Evolutionary conservation across 2,113 vertebrate species (phyloP), one percentile per base, ranked within the genome.

Genomic region (Menidia beryllina): DNA sequence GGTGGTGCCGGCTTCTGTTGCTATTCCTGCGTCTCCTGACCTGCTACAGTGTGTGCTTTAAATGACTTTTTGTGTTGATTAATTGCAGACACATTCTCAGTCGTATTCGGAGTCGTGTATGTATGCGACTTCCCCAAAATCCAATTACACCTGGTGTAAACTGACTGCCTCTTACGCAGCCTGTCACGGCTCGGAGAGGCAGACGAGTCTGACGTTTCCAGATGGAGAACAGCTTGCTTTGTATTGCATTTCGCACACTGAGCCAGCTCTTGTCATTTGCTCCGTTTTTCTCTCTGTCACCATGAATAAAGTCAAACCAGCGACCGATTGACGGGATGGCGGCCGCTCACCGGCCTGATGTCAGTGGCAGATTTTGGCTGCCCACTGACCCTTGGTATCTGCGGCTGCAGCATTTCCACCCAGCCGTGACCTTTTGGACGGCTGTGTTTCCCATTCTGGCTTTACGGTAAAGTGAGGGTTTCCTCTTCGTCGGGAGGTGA

Each of bases 141-240:
- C 61, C 68, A 80, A 75, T 87, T 55, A 81, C 59, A 53, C 57
- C 47, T n/a, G 65, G 72, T 82, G 71, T 72, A 65, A 78, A 86
- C 66, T 62, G 66, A 82, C 60, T 71, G 61, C 63, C 75, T 67
- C 21, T 81, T 76, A 84, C 68, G 84, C 67, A 75, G 65, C 65
- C 66, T 78, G 76, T 79, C 78, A 64, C 65, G 59, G 56, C 72
- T 79, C 20, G 75, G 76, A 71, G 80, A 64, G 77, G 73, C 73
- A 43, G 84, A 88, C 61, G 54, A 65, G 53, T 45, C 74, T 79
- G 82, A 90, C 87, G 77, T 81, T 17, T 85, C 84, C 89, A 92
- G 86, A 91, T 88, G 87, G 84, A 72, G 79, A 91, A 83, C 64
- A 64, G 75, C 77, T 91, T 71, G 79, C 55, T 80, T 78, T 81